A percentile compares a stretch with the other conserved stretches of the same genome.
Evolutionary conservation across 1,140 invertebrate species (phyloP).

Genomic region (Ladona fulva): DNA sequence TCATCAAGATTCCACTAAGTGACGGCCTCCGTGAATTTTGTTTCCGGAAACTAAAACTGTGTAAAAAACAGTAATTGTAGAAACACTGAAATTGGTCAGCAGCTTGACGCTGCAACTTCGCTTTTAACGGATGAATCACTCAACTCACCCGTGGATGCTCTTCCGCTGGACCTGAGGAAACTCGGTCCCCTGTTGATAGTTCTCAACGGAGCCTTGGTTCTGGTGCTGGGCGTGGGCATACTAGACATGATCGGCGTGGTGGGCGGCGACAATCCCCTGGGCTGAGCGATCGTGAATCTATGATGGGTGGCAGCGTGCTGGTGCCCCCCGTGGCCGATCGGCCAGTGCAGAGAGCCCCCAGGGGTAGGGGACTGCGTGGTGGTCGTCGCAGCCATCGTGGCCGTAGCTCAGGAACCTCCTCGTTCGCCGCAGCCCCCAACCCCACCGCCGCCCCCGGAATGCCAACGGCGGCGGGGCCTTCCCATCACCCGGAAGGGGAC

Average conservation of each 20-base stretch:
- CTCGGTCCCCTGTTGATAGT: background rate
- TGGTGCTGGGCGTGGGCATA: background rate
- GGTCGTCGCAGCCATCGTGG: background rate
- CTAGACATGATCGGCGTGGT: background rate
- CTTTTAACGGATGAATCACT: no score
- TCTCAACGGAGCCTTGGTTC: background rate
- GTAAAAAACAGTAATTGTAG: no score
- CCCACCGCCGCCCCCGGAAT: background rate
- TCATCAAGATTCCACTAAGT: no score
- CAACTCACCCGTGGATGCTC: background rate
- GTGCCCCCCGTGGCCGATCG: background rate
- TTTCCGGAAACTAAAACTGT: no score
- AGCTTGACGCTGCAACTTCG: no score
- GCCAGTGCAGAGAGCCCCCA: background rate
- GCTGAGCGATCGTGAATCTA: background rate
- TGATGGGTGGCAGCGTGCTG: background rate
- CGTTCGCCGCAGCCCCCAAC: background rate
- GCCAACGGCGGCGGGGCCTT: background rate
- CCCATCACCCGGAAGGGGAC: background rate
- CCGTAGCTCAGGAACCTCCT: background rate
- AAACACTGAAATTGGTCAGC: no score
- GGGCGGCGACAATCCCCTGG: background rate
- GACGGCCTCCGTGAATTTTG: no score
- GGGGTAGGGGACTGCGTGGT: background rate
- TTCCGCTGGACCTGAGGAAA: background rate